Base-by-base conservation (phyloP, 2,113 vertebrate genomes). In the Saccopteryx leptura region DNA sequence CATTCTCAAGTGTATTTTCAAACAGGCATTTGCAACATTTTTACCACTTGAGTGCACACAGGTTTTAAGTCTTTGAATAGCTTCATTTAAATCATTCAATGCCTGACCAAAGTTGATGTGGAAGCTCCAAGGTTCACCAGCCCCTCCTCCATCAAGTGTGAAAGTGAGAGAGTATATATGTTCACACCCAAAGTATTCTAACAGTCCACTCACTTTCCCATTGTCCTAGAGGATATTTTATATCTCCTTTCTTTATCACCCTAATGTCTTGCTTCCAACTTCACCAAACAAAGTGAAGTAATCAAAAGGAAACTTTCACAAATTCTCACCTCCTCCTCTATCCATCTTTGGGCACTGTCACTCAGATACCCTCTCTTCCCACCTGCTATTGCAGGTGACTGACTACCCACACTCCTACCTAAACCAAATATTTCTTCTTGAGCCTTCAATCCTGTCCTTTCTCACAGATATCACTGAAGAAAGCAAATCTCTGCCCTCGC, bases 231-330 rank as follows among this genome's bases (percentile, higher is more conserved):
- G 5, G 26, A 60, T 39, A 1, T 5, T 86, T 91, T 58, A 48
- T 11, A 50, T n/a, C 39, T 86, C 28, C 6, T 61, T 92, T 79
- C 19, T 61, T 82, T 58, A 50, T 46, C 14, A 82, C 58, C n/a
- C 46, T 66, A 76, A 28, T n/a, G 8, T 71, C 48, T 87, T 81
- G 28, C 71, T 96, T 96, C 28, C 39, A 52, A 58, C 15, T 61
- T 81, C 23, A 66, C 31, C 90, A 69, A 92, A 54, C 82, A 94
- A 92, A 80, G 7, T 76, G 4, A 84, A 48, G 19, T 58, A 54
- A 48, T 52, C 26, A 39, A 46, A 82, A 97, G 24, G 63, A 46
- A 65, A 71, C 39, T 39, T 90, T 6, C 54, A 84, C 65, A 96
- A 39, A 60, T 11, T 39, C 65, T 71, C 15, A n/a, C 21, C 39